These are phyloP conservation scores for Ochropleura plecta DNA, from an alignment of 2,888 invertebrate species.

Conservation along the genomic window DNA sequence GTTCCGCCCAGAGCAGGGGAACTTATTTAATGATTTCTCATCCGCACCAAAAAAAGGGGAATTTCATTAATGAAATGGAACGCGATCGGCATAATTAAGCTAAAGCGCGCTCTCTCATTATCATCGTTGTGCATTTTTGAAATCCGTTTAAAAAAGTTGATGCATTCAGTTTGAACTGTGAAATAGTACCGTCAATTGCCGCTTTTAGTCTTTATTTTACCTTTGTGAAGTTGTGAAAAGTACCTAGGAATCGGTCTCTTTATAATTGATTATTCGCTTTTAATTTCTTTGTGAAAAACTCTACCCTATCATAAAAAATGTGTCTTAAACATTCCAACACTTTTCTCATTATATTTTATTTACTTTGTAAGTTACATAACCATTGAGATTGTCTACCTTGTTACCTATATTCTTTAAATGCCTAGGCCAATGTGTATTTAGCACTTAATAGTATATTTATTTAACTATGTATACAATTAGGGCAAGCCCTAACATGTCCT, in stretches of 20 bases:
- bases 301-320: background rate
- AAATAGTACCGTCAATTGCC: background rate
- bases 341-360: background rate
- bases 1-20: too few species aligned
- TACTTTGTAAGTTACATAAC: background rate
- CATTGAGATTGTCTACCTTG: constrained; percentile 11
- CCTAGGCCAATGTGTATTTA: background rate
- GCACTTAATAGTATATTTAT: constrained; percentile 6
- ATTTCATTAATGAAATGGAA: too few species aligned
- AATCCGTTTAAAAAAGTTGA: too few species aligned
- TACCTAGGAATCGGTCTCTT: too few species aligned
- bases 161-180: too few species aligned
- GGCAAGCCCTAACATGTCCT: background rate
- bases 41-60: too few species aligned
- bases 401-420: constrained; percentile 6
- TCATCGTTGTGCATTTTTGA: too few species aligned
- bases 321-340: constrained; percentile 18
- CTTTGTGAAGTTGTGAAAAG: too few species aligned
- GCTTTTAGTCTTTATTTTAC: background rate
- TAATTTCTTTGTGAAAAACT: background rate
- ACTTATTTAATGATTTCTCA: too few species aligned
- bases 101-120: too few species aligned
- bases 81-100: too few species aligned
- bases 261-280: background rate
- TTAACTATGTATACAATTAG: background rate